Base-by-base conservation (phyloP, 2,888 invertebrate species). In the Chrysina gloriosa region DNA sequence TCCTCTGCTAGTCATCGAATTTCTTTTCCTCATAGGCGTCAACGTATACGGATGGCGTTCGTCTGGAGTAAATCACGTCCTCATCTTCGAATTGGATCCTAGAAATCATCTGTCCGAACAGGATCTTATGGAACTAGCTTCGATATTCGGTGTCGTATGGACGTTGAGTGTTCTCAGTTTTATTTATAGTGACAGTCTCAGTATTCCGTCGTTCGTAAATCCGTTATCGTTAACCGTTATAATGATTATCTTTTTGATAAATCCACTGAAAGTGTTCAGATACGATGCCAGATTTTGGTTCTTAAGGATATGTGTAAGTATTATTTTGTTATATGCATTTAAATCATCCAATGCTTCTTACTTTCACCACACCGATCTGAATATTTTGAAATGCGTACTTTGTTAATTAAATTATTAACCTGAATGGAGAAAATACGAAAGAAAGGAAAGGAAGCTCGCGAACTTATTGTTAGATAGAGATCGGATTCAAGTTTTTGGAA, bases 21-120 rank as follows among this genome's bases (percentile, higher is more conserved):
- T 92, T 78, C 83, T 92, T 45, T 92, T 93, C 80, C 84, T 94
- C 23, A 89, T 93, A 82, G 93, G 93, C 50, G 88, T 93, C 50
- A 94, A 94, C 82, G 91, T 92, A 0, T 92, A 92, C 77, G 92
- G 92, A 23, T 93, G 93, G 93, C 82, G 93, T 67, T 90, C 92
- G 6, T 91, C 92, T 0, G 93, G 93, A 9, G 93, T 94, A 1
- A 94, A 93, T 80, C 93, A 94, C 81, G 93, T 94, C 11, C 86
- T 94, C 1, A 94, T 94, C 70, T 94, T 94, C 78, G 93, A 93
- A 80, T 83, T 94, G 69, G 92, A 94, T 83, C 93, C 93, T 0
- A 83, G 93, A 50, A 90, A 92, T 80, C 92, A 93, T 82, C 83
- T 90, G 3, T 89, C 89, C 0, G 92, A 93, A 78, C 92, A 93